Evolutionary conservation across 2,797 vertebrate species (phyloP), one percentile per base, ranked within the genome.

Genomic region (Clarias laeviceps): DNA sequence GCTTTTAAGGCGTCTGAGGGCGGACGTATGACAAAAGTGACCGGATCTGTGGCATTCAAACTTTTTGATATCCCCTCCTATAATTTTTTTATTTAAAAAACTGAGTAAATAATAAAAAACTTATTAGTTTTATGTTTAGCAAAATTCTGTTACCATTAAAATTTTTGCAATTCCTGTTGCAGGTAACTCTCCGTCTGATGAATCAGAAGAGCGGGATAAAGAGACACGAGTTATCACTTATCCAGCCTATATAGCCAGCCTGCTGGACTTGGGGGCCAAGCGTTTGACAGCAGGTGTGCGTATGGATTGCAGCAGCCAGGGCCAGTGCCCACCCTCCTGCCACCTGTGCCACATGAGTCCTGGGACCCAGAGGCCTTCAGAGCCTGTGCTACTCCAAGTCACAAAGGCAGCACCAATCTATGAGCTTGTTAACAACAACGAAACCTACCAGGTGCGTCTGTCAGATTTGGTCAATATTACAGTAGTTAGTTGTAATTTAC

Each of bases 161-260:
- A 34, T 78, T 15, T 24, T 34, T 3, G 4, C 9, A 24, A 7
- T n/a, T 82, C 15, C 6, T 84, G n/a, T 87, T 83, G 32, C 93
- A 99, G 98, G 98, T 61, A 99, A 99, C 91, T 99, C 98, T 0
- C 98, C 98, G 0, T 99, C 98, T 0, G 98, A 99, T 0, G 98
- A 99, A 92, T 99, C 98, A 0, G 98, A 99, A 90, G 98, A 99
- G 88, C 95, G 95, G 0, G 98, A 99, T 89, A 96, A 96, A 92
- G 98, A 99, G 92, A 95, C 97, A n/a, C 95, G 97, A 86, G 97
- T 97, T 2, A 95, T 99, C 76, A 99, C 98, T 0, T 99, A 97
- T 92, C 97, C 98, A 0, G 98, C 98, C 0, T 99, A 99, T 89
- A 96, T 99, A 0, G 94, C 96, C 93, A 99, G 98, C 89, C 96